Base-by-base conservation (phyloP, 2,888 invertebrate genomes). In the Chrysina gloriosa region DNA sequence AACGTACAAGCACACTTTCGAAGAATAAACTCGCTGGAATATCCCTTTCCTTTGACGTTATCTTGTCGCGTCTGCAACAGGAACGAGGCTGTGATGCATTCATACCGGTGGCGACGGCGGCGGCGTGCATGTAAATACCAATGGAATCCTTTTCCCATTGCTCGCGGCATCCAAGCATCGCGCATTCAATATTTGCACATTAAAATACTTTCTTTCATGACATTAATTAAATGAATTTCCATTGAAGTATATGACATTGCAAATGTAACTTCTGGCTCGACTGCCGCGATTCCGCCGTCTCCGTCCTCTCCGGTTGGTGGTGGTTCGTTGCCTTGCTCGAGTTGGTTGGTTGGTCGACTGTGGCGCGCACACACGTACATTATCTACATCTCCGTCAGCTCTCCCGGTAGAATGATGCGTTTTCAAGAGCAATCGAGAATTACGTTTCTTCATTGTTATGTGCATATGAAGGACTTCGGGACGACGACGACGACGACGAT, bases 401-500 rank as follows among this genome's bases (percentile, higher is more conserved):
- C n/a, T n/a, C n/a, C n/a, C 58, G 68, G 70, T 69, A 69, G 65
- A 58, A 50, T 42, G 75, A 72, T 75, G 76, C 74, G 76, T 74
- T 75, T 75, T 78, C 75, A 74, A 77, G 78, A 74, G 77, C 75
- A 75, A 76, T 77, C 73, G 76, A 75, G 77, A 77, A 79, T 77
- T 77, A 75, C 75, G 73, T 77, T 77, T 77, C 76, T 77, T 76
- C 77, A 76, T 77, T 77, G 78, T 77, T 75, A 75, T 75, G 73
- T 75, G 76, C 74, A 76, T 75, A 75, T 75, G 76, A 74, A 74
- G 76, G 74, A 71, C 27, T 27, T 11, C 47, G 3, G 14, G 14
- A n/a, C 5, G 14, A 29, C n/a, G 27, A n/a, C 52, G 21, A 11
- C 56, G 5, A 16, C 61, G 71, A 68, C 67, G 70, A 63, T 23